phyloP scores from a whole-genome alignment of 2,888 invertebrate genomes.

The Eristalis pertinax region DNA sequence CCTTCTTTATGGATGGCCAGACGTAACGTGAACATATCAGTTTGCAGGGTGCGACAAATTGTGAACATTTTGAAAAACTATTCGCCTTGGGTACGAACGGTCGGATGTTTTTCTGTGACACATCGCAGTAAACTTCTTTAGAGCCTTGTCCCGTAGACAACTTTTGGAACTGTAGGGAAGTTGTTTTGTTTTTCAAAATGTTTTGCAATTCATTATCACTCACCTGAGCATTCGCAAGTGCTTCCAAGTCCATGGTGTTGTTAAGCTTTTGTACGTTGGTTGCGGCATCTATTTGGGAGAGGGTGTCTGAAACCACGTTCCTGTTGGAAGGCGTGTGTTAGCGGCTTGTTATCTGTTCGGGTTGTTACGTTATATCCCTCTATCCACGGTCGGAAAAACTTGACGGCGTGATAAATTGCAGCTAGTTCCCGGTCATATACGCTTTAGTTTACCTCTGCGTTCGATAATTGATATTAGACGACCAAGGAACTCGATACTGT shows the following conservation, averaged over 20 bases:
- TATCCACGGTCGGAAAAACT: neutral
- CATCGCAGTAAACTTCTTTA: neutral
- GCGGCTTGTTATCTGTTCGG: no score
- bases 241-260: neutral
- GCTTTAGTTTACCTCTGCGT: neutral
- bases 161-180: neutral
- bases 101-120: no score
- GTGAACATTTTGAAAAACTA: constrained; percentile 24
- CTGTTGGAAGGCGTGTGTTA: no score
- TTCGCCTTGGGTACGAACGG: no score
- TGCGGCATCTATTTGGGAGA: no score
- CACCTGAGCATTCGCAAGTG: neutral
- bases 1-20: constrained; percentile 44
- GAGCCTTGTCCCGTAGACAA: neutral
- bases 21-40: constrained; percentile 31
- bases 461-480: neutral
- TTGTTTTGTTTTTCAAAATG: neutral
- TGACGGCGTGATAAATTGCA: neutral
- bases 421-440: neutral
- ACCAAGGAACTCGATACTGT: no score
- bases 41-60: constrained; percentile 39
- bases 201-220: neutral
- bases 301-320: no score
- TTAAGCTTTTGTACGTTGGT: neutral
- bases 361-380: neutral